These are phyloP conservation scores for Anoura caudifer DNA, from an alignment of 2,113 vertebrate species.

Conservation along the genomic window DNA sequence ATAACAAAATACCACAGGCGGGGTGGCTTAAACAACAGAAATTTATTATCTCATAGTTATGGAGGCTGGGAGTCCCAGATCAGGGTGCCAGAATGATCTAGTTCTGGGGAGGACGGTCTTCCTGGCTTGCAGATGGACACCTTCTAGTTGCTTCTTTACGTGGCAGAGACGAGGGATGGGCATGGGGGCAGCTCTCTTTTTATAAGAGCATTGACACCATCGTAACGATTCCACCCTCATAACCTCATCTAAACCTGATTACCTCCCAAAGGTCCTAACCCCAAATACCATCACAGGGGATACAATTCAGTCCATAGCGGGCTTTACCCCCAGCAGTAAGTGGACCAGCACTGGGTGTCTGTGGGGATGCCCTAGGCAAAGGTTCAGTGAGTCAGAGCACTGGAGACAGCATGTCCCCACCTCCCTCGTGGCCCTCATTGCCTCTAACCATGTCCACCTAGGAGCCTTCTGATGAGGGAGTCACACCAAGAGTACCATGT, in stretches of 20 bases:
- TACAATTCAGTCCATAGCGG: neutral
- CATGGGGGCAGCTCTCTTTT: neutral
- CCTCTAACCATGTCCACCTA: neutral
- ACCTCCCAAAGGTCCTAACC: neutral
- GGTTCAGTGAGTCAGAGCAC: neutral
- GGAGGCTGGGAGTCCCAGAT: neutral
- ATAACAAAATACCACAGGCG: slow-evolving; percentile 37
- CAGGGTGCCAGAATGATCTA: neutral
- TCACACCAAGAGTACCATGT: neutral
- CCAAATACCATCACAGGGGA: neutral
- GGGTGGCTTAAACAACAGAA: slow-evolving; percentile 28
- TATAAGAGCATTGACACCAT: neutral
- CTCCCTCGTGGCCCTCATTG: neutral
- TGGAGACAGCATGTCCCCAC: neutral
- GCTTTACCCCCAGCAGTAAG: neutral
- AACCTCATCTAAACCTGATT: neutral
- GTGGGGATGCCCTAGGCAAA: neutral
- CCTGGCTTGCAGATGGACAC: neutral
- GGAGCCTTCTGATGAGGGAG: neutral
- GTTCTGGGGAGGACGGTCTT: neutral
- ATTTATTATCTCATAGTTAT: neutral
- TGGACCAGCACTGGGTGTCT: neutral
- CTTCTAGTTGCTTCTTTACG: neutral
- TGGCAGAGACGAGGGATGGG: neutral
- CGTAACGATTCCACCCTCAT: neutral